Conservation (phyloP, 2,797 vertebrate genomes). For the Simalia tracyae region DNA sequence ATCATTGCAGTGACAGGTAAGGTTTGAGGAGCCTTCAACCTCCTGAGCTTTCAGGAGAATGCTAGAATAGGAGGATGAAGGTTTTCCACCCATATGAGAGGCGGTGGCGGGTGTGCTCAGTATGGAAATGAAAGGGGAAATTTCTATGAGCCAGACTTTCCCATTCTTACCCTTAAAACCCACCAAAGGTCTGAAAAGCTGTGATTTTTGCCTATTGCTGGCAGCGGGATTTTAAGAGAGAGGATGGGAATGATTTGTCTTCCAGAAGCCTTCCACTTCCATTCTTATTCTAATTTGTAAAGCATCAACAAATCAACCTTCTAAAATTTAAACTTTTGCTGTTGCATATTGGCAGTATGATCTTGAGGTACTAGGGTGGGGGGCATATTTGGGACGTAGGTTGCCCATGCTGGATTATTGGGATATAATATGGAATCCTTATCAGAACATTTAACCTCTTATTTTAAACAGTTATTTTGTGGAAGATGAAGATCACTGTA, state of each 20-base stretch:
- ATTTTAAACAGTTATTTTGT: background rate
- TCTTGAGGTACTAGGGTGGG: background rate
- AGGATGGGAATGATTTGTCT: background rate
- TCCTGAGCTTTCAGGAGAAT: background rate
- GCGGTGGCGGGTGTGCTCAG: background rate
- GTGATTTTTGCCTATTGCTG: background rate
- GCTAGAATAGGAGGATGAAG: background rate
- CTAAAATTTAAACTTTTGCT: background rate
- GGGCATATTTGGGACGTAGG: background rate
- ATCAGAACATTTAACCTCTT: background rate
- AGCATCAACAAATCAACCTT: background rate
- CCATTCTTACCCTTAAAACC: background rate
- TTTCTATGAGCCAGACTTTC: background rate
- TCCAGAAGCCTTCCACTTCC: background rate
- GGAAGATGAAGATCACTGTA: background rate
- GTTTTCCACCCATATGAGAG: background rate
- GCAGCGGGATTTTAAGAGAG: background rate
- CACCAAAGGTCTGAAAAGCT: background rate
- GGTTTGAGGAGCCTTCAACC: background rate
- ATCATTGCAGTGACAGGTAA: background rate
- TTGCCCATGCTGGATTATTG: background rate
- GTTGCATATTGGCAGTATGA: background rate
- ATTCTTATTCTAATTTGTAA: background rate
- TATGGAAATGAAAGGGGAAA: background rate
- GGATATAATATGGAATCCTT: background rate